Base-by-base conservation (phyloP, 2,797 vertebrate species). In the Cyclopterus lumpus region DNA sequence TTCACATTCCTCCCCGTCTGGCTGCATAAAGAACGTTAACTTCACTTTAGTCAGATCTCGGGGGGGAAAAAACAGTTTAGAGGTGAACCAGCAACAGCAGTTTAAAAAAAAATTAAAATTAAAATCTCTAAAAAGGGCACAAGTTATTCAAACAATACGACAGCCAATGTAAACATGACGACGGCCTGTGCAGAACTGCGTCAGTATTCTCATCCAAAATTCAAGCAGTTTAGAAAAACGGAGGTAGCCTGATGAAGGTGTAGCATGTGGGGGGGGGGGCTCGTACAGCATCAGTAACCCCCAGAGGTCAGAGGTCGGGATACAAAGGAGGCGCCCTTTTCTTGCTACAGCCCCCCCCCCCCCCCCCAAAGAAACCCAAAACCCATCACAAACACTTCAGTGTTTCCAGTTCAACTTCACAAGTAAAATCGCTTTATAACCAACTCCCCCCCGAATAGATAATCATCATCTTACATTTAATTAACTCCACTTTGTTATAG, bases 181-280 rank as follows among this genome's bases (percentile, higher is more conserved):
- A 49, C 58, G 28, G 53, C 26, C 12, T 28, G 59, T 62, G 38
- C 59, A 20, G 60, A 67, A 58, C 22, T n/a, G 67, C 53, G 54
- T 84, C 74, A 28, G 53, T 65, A 42, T 67, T 55, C 22, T 77
- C 73, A 60, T 79, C 59, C 34, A 72, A 44, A 82, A 77, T 83
- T 90, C 73, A 84, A 87, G 82, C 79, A 44, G 77, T 81, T 72
- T 73, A 71, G 46, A 82, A 77, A 77, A 63, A 71, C 28, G 75
- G 86, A 88, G 84, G 85, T 79, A 83, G 81, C 73, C 86, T 79
- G 62, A 81, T 67, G 73, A 82, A 79, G 64, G 34, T 70, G 72
- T 22, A 78, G 67, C 58, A 16, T 18, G 12, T 8, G 38, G 38
- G 38, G 38, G 38, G 12, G 7, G 49, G 15, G n/a, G 38, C 6